phyloP scores from a whole-genome alignment of 2,113 vertebrate species.

The Sitta europaea region DNA sequence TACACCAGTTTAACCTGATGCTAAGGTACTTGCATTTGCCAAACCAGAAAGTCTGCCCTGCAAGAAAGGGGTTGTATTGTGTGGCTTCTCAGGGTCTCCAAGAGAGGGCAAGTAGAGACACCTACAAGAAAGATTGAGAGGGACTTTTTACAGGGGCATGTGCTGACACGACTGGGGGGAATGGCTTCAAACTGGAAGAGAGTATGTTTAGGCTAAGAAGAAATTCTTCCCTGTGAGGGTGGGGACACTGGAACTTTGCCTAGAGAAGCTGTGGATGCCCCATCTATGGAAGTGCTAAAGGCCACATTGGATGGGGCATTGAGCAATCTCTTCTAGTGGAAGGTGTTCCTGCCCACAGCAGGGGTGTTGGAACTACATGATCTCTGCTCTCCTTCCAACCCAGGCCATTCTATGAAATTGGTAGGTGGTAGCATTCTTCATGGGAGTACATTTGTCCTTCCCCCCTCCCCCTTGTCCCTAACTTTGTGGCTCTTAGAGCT shows the following conservation, averaged over 20 bases:
- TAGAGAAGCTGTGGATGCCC: not conserved
- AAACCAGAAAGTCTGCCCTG: not conserved
- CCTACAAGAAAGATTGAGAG: not conserved
- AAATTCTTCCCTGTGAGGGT: not conserved
- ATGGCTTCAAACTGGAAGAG: not conserved
- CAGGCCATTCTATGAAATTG: not conserved
- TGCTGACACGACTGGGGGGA: not conserved
- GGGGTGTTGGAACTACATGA: not conserved
- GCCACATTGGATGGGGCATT: not conserved
- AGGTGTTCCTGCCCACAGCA: accelerated
- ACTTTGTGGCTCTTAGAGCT: not conserved
- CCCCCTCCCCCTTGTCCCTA: accelerated
- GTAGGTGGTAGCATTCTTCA: not conserved
- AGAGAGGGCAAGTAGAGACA: not conserved
- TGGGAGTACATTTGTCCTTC: not conserved
- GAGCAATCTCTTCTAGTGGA: not conserved
- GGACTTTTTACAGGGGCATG: not conserved
- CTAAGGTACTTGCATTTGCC: not conserved
- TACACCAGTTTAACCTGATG: accelerated
- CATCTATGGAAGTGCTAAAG: not conserved
- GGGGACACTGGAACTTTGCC: not conserved
- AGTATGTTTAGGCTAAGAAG: not conserved
- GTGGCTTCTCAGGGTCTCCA: not conserved
- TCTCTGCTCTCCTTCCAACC: not conserved
- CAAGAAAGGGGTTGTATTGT: no score